Base-by-base conservation (phyloP, 2,113 vertebrate genomes). In the Sinocyclocheilus maitianheensis region DNA sequence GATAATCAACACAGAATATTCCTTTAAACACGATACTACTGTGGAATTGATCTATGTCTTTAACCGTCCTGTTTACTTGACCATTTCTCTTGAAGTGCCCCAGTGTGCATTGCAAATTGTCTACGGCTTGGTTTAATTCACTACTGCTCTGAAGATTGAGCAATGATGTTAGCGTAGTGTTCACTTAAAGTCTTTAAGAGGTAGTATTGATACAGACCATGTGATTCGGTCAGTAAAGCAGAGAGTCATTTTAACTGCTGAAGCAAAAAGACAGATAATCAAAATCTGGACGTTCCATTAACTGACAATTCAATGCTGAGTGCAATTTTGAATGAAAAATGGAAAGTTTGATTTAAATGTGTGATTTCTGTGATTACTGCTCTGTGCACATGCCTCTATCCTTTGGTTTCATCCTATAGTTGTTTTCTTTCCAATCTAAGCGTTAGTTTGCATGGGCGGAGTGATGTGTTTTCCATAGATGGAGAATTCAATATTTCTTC, bases 401-500 rank as follows among this genome's bases (percentile, higher is more conserved):
- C 24, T 55, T 55, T 77, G 20, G 20, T 46, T 74, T 72, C 34
- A 40, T 43, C 69, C 22, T 16, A 18, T 40, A 40, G 77, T 22
- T 40, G 4, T 80, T 16, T 80, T 40, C 62, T 67, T 43, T 65
- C 26, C 14, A n/a, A 65, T 48, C 22, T 7, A 22, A 10, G 34
- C 2, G 26, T 78, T 53, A 10, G 26, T 75, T 75, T 58, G 76
- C 76, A 58, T 58, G 26, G 51, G 43, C 1, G 14, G 51, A 37
- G 24, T 78, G 51, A 34, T 58, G 48, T 0, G 48, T 58, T 16
- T 53, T 58, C 24, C 18, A 30, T 46, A 30, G 22, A 30, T 78
- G 58, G 37, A 16, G 16, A 86, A 71, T 81, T 87, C 40, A 13
- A 53, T 84, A 75, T 88, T 90, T 0, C 11, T 24, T 58, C 3